A percentile compares a stretch with the other conserved stretches of the same genome.
phyloP scores from a whole-genome alignment of 2,113 vertebrate species.

The Nibea albiflora region DNA sequence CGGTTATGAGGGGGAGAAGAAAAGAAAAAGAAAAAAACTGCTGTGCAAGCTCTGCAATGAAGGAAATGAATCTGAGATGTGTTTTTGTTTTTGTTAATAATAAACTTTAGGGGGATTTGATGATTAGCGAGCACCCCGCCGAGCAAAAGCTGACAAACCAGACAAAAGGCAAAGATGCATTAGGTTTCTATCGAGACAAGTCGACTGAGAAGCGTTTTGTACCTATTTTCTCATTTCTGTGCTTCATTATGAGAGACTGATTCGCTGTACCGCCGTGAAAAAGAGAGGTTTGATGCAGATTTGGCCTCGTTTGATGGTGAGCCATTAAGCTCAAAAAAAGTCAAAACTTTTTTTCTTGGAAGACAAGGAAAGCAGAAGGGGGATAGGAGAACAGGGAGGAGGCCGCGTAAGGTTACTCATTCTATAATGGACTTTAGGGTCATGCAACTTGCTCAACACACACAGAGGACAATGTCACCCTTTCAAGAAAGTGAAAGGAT shows the following conservation, averaged over 20 bases:
- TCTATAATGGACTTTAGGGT: constrained; percentile 22
- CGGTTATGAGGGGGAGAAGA: constrained; percentile 12
- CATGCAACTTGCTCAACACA: constrained; percentile 3
- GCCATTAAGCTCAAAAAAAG: constrained; percentile 20
- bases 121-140: constrained; percentile 50
- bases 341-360: constrained; percentile 33
- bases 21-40: not conserved
- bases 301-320: constrained; percentile 50
- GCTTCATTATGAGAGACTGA: constrained; percentile 55
- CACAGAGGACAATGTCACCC: constrained; percentile 27
- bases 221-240: constrained; percentile 28
- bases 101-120: constrained; percentile 51
- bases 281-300: constrained; percentile 43
- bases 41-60: constrained; percentile 24
- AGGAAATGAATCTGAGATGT: constrained; percentile 55
- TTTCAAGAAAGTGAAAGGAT: constrained; percentile 30
- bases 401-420: constrained; percentile 15
- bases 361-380: constrained; percentile 8
- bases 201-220: constrained; percentile 13
- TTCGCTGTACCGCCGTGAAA: constrained; percentile 29
- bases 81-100: constrained; percentile 51
- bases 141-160: constrained; percentile 43
- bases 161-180: constrained; percentile 50
- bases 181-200: constrained; percentile 28
- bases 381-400: constrained; percentile 24